These are phyloP conservation scores for Papilio gigon DNA, from an alignment of 2,888 invertebrate genomes.

Conservation along the genomic window DNA sequence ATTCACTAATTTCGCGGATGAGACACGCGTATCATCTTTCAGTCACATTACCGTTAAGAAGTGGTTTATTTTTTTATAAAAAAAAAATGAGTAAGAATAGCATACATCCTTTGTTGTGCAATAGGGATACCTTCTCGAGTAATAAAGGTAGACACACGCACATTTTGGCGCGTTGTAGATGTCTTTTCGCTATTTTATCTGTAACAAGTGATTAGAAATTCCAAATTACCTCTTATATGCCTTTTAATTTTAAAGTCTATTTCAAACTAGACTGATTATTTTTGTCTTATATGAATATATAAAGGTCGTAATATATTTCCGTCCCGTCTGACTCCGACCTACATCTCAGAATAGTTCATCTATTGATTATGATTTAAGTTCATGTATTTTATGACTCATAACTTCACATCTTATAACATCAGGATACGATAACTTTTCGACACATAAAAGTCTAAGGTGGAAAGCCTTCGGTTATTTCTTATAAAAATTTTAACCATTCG, in stretches of 20 bases:
- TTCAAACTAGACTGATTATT: conserved; percentile 36
- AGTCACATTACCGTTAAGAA: no score
- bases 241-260: conserved; percentile 19
- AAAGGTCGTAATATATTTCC: conserved; percentile 59
- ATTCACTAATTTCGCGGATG: no score
- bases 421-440: conserved; percentile 43
- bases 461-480: conserved; percentile 40
- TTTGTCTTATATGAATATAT: conserved; percentile 50
- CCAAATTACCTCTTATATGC: neutral
- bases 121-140: no score
- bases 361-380: conserved; percentile 60
- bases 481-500: conserved; percentile 43
- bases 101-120: no score
- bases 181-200: neutral
- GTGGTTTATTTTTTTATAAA: no score
- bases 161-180: no score
- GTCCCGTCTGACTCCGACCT: conserved; percentile 62
- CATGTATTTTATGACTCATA: conserved; percentile 46
- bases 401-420: conserved; percentile 4
- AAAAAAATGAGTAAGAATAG: no score
- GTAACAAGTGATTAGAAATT: neutral
- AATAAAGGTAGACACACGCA: no score
- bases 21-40: no score
- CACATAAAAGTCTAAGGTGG: conserved; percentile 44
- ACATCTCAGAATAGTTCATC: conserved; percentile 55